Base-by-base conservation (phyloP, 2,888 invertebrate species). In the Cancer borealis region DNA sequence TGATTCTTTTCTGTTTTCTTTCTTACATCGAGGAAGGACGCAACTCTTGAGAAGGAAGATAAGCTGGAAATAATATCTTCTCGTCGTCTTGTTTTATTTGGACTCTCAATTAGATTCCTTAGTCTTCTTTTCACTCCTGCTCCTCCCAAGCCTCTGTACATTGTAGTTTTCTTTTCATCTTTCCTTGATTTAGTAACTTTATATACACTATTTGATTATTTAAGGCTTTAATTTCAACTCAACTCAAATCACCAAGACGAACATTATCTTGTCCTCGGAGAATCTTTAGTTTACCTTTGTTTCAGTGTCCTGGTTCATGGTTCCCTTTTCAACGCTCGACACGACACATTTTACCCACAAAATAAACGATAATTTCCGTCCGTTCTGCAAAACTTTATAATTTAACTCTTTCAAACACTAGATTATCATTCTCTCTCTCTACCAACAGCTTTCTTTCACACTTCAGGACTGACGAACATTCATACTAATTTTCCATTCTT, bases 281-380 rank as follows among this genome's bases (percentile, higher is more conserved):
- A 66, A 84, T 84, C 10, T 14, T 73, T 26, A 73, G 21, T 84
- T 30, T 84, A 14, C 84, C 30, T 5, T 14, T 84, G 1, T 12
- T 84, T 84, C 3, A 30, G 39, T 84, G 84, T 39, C 84, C 84
- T 84, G 84, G 84, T 84, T 30, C 17, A 0, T 39, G 14, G 12
- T 39, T 17, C 84, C 30, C 39, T 39, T 1, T 17, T 30, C 39
- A 39, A 84, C 54, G 14, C 54, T 54, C 54, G 54, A 54, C 54
- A 54, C 14, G 39, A 39, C 54, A 26, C 26, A 26, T 73, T 73
- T 73, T 73, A n/a, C 73, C 73, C 73, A 73, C 73, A 73, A 73
- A 73, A 73, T 73, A 73, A n/a, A 73, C 54, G 73, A 73, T 73
- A 73, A 73, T 73, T 73, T 73, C 26, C 73, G n/a, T 73, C n/a